phyloP scores from a whole-genome alignment of 1,140 invertebrate species.

The Pseudomyrmex cubaensis region DNA sequence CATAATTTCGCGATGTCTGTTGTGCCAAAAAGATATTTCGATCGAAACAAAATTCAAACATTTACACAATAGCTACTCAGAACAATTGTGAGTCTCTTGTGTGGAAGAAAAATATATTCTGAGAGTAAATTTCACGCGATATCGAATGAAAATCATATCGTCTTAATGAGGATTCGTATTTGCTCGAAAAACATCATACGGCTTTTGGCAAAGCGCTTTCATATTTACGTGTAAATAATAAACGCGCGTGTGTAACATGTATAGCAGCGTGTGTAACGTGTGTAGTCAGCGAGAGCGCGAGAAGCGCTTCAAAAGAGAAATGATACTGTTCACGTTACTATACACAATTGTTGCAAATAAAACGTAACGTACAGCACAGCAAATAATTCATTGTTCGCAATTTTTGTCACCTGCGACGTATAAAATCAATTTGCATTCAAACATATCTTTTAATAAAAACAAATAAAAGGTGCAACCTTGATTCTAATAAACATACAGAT shows the following conservation, averaged over 20 bases:
- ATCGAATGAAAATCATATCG: not conserved
- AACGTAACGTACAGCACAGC: not conserved
- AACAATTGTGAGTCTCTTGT: not conserved
- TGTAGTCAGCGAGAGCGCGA: too few relatives aligned
- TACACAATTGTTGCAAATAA: conserved; percentile 27
- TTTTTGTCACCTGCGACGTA: not conserved
- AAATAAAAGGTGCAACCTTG: conserved; percentile 20
- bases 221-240: conserved; percentile 20
- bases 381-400: not conserved
- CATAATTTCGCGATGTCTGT: too few relatives aligned
- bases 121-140: too few relatives aligned
- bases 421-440: not conserved
- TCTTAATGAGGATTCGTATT: conserved; percentile 17
- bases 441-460: not conserved
- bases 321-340: not conserved
- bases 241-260: not conserved
- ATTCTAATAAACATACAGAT: not conserved
- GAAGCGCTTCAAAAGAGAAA: not conserved
- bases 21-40: too few relatives aligned
- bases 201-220: not conserved
- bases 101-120: not conserved
- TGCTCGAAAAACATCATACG: not conserved
- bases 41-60: too few relatives aligned
- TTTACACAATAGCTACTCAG: too few relatives aligned
- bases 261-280: not conserved